Conservation (phyloP, 1,140 invertebrate species). For the Drosophila burlai region DNA sequence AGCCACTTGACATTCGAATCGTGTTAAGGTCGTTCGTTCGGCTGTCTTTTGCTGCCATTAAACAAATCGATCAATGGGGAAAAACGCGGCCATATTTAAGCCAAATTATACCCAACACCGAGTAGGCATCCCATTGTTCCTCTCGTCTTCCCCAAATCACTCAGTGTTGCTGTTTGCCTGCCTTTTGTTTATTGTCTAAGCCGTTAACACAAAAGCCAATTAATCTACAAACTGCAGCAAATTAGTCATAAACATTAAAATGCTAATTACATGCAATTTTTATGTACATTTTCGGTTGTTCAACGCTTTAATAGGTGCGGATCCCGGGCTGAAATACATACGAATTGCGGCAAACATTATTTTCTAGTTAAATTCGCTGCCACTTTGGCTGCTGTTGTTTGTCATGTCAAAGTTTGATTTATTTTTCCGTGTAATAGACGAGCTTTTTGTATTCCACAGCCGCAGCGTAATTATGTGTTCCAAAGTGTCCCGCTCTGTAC, state of each 20-base stretch:
- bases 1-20: slow-evolving; percentile 48
- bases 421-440: slow-evolving; percentile 76
- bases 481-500: slow-evolving; percentile 25
- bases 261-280: slow-evolving; percentile 76
- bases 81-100: slow-evolving; percentile 41
- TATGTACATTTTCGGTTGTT: slow-evolving; percentile 62
- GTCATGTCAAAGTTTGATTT: slow-evolving; percentile 79
- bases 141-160: slow-evolving; percentile 21
- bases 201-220: slow-evolving; percentile 74
- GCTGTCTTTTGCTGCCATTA: slow-evolving; percentile 19
- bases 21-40: slow-evolving; percentile 38
- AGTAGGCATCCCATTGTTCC: slow-evolving; percentile 10
- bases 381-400: slow-evolving; percentile 23
- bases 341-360: slow-evolving; percentile 54
- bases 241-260: slow-evolving; percentile 79
- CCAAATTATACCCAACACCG: slow-evolving; percentile 28
- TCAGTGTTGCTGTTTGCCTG: slow-evolving; percentile 15
- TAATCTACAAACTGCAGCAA: slow-evolving; percentile 76
- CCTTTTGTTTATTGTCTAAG: slow-evolving; percentile 44
- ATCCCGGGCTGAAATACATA: background rate
- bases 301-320: slow-evolving; percentile 65
- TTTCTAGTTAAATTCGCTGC: slow-evolving; percentile 37
- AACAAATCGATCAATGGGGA: slow-evolving; percentile 32
- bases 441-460: slow-evolving; percentile 57
- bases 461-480: slow-evolving; percentile 50